Evolutionary conservation across 2,113 vertebrate genomes (phyloP), one percentile per base, ranked within the genome.

Genomic region (Forbesichthys papilliferus): DNA sequence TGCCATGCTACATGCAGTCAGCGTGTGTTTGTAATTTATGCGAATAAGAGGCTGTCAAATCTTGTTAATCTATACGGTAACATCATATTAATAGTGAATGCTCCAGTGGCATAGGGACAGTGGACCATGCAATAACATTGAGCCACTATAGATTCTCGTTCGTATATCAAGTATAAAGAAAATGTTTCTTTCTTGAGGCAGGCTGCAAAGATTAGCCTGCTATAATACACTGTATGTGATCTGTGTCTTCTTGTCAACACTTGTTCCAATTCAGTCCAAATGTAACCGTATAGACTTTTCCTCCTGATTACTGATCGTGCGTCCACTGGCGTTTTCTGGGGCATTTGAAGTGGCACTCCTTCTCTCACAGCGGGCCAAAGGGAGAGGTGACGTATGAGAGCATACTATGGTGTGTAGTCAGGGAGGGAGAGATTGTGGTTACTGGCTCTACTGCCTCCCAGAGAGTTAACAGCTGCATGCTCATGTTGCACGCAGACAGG

Each of bases 1-100:
- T 58, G 20, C 56, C 27, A 58, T 58, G 56, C 20, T 12, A 27
- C 20, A 34, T 33, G 56, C 56, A 9, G 12, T 33, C 1, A 11
- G 36, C 48, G 51, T 57, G 63, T 5, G 1, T 16, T 16, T 48
- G 18, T 63, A 20, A 63, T 55, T 54, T 48, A 63, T 64, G 68
- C 9, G 0, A 42, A 56, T 36, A 3, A 2, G 42, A 71, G 20
- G 2, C 59, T 11, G 20, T 56, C 9, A 36, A 10, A 33, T 10
- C 36, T 33, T 16, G 48, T 33, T 34, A 58, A 34, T 58, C 48
- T 55, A 36, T 9, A 53, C 33, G 14, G 6, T 58, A 27, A 11
- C 9, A 58, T 58, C 54, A 55, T 9, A 18, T 8, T 18, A 58
- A 12, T 33, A 42, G 56, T 33, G 56, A 18, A 11, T 6, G 10